Base-by-base conservation (phyloP, 2,888 invertebrate genomes). In the Morpho achilles region DNA sequence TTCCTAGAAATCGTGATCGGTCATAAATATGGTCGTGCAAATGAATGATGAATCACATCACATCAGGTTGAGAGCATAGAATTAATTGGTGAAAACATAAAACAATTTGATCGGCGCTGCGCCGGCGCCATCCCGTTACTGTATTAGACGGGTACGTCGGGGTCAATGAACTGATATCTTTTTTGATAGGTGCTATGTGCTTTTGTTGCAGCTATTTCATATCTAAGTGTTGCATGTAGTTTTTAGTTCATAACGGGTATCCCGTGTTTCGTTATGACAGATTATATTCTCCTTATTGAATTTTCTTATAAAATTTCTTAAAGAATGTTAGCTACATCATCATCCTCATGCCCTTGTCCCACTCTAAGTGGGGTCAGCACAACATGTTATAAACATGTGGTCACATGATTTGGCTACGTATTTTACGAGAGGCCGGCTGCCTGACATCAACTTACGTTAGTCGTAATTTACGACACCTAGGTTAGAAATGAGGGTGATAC, bases 1-100 rank as follows among this genome's bases (percentile, higher is more conserved):
- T 54, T 54, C 54, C 48, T 54, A 54, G 54, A 54, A 54, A 10
- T 7, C 7, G 10, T 42, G 54, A 23, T 32, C 23, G 42, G 3
- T 8, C 48, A 8, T 48, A 46, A 48, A 54, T 49, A 39, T 43
- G 22, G 48, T 48, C 48, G 48, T 46, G 16, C 51, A 42, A 50
- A 50, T 50, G 56, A 50, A n/a, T 16, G 59, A 57, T 59, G 60
- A 58, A 59, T 65, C 64, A 66, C 50, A 54, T 48, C 53, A 49
- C 64, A 64, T 65, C 64, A 65, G 69, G 70, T 58, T 49, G 42
- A 65, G 70, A 73, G 69, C 69, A 72, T 72, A 69, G 73, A 76
- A 78, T 76, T 80, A 78, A 82, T 82, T 77, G 75, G 72, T 72
- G 61, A 59, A 70, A 76, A 73, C 75, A 75, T 76, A 75, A 79